Evolutionary conservation across 2,888 invertebrate species (phyloP), one percentile per base, ranked within the genome.

Genomic region (Exephanes ischioxanthus): DNA sequence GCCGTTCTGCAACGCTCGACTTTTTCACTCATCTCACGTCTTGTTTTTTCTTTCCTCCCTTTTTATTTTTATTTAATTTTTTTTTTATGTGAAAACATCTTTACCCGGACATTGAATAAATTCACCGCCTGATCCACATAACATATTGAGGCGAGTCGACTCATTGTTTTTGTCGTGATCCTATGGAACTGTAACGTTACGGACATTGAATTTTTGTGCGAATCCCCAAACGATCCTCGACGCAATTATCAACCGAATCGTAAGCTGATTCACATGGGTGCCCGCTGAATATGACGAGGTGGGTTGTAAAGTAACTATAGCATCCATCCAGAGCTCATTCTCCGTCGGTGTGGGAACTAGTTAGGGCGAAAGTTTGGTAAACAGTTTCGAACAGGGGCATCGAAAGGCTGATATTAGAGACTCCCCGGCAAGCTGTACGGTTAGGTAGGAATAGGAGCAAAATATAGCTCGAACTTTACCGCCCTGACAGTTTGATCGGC

Each of bases 401-500:
- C 67, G 79, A 66, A 71, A 73, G 80, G 71, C 58, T 66, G 71
- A 80, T 84, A 73, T 53, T 33, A 66, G 66, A 66, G 76, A 19
- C 30, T 41, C 45, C 67, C 51, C 19, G 30, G 37, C 37, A 66
- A 67, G 67, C 26, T 68, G 55, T 58, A 37, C 33, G 67, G 30
- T 68, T 51, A 73, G 53, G 63, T 77, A 80, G 70, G 78, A 81
- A 83, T 53, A 86, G 82, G 66, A 67, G 85, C 73, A 68, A 72
- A 80, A 80, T 79, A 76, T 71, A 81, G 80, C 82, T 83, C 80
- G 80, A 88, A 88, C 86, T 88, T 88, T 80, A 87, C 77, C 87
- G 80, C 77, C 53, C 88, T 90, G 91, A 90, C 91, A 91, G 90
- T 90, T 91, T 91, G 90, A 91, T 91, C 89, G 90, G 87, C 84